These are phyloP conservation scores for Pandemis corylana DNA, from an alignment of 2,888 invertebrate genomes.

Conservation along the genomic window DNA sequence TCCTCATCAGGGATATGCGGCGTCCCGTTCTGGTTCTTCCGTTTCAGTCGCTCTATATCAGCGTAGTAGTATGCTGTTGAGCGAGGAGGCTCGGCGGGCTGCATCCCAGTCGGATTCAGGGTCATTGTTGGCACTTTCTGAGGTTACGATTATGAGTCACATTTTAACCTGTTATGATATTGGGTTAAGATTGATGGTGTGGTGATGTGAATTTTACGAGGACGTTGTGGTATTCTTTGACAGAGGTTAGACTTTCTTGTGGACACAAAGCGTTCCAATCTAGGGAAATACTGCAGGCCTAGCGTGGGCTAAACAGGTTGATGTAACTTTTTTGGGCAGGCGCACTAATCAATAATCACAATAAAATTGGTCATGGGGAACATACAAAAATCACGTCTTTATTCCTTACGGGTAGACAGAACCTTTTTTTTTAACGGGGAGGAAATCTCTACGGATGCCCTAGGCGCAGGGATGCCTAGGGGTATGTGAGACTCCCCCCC, in stretches of 20 bases:
- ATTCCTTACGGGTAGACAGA: no score
- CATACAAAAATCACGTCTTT: no score
- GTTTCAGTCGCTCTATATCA: conserved; percentile 83
- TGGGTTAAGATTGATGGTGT: background rate
- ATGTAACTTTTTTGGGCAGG: no score
- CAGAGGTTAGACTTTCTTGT: background rate
- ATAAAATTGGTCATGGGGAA: no score
- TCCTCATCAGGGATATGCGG: conserved; percentile 40
- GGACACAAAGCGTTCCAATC: background rate
- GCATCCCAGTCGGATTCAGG: conserved; percentile 61
- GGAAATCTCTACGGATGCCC: no score
- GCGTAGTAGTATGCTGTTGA: conserved; percentile 86
- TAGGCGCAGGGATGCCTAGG: no score
- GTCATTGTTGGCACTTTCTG: conserved; percentile 46
- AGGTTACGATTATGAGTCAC: conserved; percentile 1
- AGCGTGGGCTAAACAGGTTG: no score
- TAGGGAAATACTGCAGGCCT: no score
- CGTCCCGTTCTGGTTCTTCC: conserved; percentile 57
- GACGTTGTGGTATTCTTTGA: background rate
- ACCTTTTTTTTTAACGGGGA: no score
- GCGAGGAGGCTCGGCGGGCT: conserved; percentile 84
- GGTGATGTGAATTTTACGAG: conserved; percentile 2
- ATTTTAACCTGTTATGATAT: conserved; percentile 5
- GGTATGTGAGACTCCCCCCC: no score
- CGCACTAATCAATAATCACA: no score